Evolutionary conservation across 2,113 vertebrate genomes (phyloP).

Genomic region (Tetrax tetrax): DNA sequence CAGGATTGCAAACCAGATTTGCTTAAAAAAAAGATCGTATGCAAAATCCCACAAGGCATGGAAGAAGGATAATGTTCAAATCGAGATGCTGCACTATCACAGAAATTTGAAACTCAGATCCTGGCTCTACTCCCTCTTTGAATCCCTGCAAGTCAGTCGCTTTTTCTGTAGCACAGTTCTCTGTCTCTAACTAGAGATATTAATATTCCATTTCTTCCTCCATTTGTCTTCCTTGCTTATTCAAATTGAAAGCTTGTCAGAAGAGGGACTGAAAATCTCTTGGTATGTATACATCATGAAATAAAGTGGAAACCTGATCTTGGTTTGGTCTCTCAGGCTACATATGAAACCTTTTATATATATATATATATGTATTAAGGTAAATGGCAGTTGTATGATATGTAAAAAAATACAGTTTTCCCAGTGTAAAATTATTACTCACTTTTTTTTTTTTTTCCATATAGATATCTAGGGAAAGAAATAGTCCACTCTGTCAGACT

Average conservation of each 20-base stretch:
- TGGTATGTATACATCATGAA: slow-evolving; percentile 45
- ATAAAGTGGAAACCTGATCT: slow-evolving; percentile 46
- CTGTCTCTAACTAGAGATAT: background rate
- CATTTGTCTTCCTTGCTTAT: slow-evolving; percentile 57
- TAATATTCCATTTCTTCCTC: slow-evolving; percentile 61
- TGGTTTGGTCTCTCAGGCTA: slow-evolving; percentile 12
- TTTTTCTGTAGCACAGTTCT: slow-evolving; percentile 24
- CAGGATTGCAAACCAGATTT: slow-evolving; percentile 23
- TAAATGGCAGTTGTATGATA: background rate
- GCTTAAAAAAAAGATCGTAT: background rate
- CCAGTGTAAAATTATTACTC: background rate
- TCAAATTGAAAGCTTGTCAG: slow-evolving; percentile 65
- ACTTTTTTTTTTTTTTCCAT: background rate
- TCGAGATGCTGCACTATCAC: background rate
- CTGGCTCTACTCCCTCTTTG: background rate
- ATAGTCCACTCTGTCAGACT: background rate
- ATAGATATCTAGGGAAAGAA: background rate
- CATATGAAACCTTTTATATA: background rate
- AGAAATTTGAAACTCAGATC: background rate
- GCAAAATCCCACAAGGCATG: background rate
- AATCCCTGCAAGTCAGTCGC: background rate
- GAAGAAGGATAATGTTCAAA: background rate
- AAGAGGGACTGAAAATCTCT: slow-evolving; percentile 58
- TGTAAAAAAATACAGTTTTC: background rate
- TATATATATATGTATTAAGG: background rate